These are phyloP conservation scores for Listronotus oregonensis DNA, from an alignment of 1,140 invertebrate genomes.

Conservation along the genomic window DNA sequence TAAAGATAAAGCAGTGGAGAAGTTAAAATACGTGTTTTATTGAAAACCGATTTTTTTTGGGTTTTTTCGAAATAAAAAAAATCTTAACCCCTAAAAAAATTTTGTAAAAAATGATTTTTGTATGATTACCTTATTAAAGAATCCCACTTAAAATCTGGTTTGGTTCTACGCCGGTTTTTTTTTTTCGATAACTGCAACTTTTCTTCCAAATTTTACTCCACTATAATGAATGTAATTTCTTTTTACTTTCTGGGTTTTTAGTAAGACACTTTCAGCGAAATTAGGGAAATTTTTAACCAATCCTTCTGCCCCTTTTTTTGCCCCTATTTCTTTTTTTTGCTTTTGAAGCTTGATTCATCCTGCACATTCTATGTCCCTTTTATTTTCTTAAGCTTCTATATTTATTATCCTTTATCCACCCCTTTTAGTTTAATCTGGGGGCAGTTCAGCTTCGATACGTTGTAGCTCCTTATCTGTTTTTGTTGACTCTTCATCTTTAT, in stretches of 20 bases:
- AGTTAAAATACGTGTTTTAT: too few relatives aligned
- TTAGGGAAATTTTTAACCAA: constrained; percentile 23
- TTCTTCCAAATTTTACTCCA: too few relatives aligned
- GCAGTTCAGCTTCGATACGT: not conserved
- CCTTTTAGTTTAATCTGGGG: not conserved
- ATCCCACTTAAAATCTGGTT: too few relatives aligned
- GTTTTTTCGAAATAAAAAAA: too few relatives aligned
- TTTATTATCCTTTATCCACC: not conserved
- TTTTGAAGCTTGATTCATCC: constrained; percentile 34
- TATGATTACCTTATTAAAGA: too few relatives aligned
- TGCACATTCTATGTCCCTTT: constrained; percentile 33
- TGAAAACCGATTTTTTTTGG: too few relatives aligned
- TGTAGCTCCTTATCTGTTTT: not conserved
- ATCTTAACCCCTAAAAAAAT: too few relatives aligned
- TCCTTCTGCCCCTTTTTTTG: constrained; percentile 9
- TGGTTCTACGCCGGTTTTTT: too few relatives aligned
- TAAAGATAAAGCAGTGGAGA: too few relatives aligned
- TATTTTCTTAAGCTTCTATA: constrained; percentile 15
- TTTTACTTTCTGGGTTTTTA: constrained; percentile 34
- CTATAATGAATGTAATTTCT: not conserved
- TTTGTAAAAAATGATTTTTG: too few relatives aligned
- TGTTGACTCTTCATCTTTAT: not conserved
- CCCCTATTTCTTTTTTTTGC: constrained; percentile 20
- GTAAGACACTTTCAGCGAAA: constrained; percentile 32
- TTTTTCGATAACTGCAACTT: too few relatives aligned